Evolutionary conservation across 2,113 vertebrate genomes (phyloP).

Genomic region (Zosterops hypoxanthus): DNA sequence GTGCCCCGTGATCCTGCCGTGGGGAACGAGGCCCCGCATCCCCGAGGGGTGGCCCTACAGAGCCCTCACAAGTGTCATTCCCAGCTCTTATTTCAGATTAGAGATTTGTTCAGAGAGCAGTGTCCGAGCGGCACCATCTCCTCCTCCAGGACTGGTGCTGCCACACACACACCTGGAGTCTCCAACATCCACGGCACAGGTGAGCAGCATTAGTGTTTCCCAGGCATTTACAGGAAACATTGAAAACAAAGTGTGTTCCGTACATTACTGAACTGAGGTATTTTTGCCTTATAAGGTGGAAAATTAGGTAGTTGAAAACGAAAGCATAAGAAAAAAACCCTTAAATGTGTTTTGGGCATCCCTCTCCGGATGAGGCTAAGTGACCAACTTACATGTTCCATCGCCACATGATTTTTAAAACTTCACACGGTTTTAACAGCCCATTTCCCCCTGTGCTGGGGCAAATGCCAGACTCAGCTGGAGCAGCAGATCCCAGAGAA

Average conservation of each 20-base stretch:
- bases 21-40: too few relatives aligned
- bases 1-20: background rate
- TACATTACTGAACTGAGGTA: accelerated
- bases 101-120: accelerated
- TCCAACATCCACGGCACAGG: background rate
- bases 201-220: background rate
- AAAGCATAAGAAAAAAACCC: accelerated
- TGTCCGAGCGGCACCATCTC: accelerated
- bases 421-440: background rate
- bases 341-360: background rate
- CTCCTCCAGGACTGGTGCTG: background rate
- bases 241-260: background rate
- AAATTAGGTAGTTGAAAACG: background rate
- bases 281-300: background rate
- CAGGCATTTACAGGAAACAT: background rate
- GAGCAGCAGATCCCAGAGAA: background rate
- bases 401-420: background rate
- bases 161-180: accelerated
- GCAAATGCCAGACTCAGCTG: background rate
- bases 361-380: too few relatives aligned
- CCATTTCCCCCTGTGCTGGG: background rate
- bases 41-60: background rate
- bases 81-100: accelerated
- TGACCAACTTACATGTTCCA: background rate
- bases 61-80: accelerated